These are phyloP conservation scores for Coecobrya sp. DNA, from an alignment of 2,888 invertebrate genomes.

Conservation along the genomic window DNA sequence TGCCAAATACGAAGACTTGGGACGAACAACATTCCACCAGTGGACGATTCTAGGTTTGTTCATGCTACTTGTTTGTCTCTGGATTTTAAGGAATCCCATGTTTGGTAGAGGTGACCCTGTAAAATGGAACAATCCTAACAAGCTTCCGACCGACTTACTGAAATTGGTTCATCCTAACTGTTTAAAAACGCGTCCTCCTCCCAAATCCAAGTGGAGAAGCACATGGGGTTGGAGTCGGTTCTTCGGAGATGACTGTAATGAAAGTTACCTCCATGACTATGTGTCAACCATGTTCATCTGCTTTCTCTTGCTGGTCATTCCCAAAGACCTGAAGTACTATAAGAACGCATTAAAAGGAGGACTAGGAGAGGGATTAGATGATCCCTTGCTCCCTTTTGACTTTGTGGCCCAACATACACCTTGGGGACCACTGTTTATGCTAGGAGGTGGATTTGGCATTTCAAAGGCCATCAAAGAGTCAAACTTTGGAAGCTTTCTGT, in stretches of 20 bases:
- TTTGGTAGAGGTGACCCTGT: conserved; percentile 94
- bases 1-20: conserved; percentile 93
- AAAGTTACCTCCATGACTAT: conserved; percentile 80
- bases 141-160: not conserved
- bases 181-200: not conserved
- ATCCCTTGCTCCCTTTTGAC: conserved; percentile 82
- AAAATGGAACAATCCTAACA: not conserved
- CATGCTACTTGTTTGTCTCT: conserved; percentile 93
- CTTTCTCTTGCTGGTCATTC: conserved; percentile 81
- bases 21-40: conserved; percentile 94
- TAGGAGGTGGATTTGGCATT: conserved; percentile 89
- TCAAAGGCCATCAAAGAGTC: too few relatives aligned
- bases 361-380: conserved; percentile 82
- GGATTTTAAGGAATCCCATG: conserved; percentile 96
- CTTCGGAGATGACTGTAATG: conserved; percentile 67
- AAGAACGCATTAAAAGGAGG: conserved; percentile 81
- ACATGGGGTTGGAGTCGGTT: conserved; percentile 62
- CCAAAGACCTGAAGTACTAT: conserved; percentile 83
- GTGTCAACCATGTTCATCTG: conserved; percentile 82
- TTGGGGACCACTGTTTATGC: conserved; percentile 78
- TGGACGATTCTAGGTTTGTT: conserved; percentile 92
- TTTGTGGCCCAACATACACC: conserved; percentile 58
- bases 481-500: too few relatives aligned
- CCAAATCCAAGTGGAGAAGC: conserved; percentile 32
- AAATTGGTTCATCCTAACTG: conserved; percentile 47